Evolutionary conservation across 2,797 vertebrate genomes (phyloP).

Genomic region (Geotrypetes seraphini): DNA sequence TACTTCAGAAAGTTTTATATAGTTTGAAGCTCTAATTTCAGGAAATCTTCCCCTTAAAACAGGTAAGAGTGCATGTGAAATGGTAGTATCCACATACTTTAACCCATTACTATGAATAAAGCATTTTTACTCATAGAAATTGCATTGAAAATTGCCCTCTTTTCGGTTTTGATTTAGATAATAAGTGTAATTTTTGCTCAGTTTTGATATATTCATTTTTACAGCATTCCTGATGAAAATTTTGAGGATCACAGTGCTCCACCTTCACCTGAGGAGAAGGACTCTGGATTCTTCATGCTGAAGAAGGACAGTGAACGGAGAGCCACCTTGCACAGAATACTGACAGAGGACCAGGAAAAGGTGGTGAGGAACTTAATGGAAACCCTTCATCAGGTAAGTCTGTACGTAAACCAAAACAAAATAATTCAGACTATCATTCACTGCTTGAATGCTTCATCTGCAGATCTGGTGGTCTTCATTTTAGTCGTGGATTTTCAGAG

Average conservation of each 20-base stretch:
- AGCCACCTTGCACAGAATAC: conserved; percentile 86
- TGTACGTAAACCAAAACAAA: neutral
- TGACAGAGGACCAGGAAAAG: conserved; percentile 86
- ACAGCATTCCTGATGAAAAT: conserved; percentile 92
- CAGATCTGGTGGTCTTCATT: no score
- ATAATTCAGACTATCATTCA: no score
- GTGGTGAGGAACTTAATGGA: conserved; percentile 87
- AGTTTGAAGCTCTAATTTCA: no score
- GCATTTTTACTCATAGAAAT: neutral
- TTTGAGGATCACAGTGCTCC: conserved; percentile 97
- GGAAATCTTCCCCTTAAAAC: no score
- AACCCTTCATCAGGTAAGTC: conserved; percentile 75
- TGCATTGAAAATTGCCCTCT: no score
- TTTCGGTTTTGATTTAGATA: neutral
- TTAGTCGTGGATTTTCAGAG: no score
- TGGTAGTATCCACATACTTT: no score
- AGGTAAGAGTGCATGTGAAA: no score
- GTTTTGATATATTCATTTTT: neutral
- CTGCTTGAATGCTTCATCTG: no score
- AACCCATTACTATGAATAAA: no score
- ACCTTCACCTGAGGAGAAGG: conserved; percentile 93
- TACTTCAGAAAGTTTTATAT: no score
- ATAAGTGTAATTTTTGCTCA: neutral
- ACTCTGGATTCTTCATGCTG: conserved; percentile 92
- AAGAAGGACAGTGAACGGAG: conserved; percentile 92